Evolutionary conservation across 1,140 invertebrate genomes (phyloP).

Genomic region (Catajapyx aquilonaris): DNA sequence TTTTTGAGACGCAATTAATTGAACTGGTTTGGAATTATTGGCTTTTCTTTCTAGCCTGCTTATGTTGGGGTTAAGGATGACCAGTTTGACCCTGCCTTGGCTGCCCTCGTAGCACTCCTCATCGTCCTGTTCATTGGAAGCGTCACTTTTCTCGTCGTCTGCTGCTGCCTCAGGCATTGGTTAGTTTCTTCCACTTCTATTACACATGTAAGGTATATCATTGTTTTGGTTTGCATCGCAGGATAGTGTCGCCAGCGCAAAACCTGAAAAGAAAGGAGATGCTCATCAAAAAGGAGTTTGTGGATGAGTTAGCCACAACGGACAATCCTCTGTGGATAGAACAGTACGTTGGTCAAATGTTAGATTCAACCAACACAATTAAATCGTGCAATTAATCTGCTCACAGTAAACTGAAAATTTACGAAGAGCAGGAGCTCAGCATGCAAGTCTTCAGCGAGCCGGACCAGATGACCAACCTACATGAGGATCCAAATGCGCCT

Average conservation of each 20-base stretch:
- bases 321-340: constrained; percentile 87
- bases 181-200: constrained; percentile 20
- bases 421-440: constrained; percentile 79
- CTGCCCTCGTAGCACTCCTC: constrained; percentile 60
- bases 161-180: constrained; percentile 73
- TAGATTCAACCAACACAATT: too few species aligned
- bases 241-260: constrained; percentile 36
- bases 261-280: constrained; percentile 48
- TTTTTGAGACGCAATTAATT: too few species aligned
- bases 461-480: constrained; percentile 32
- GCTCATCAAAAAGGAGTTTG: constrained; percentile 56
- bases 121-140: constrained; percentile 70
- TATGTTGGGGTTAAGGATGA: constrained; percentile 24
- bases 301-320: constrained; percentile 65
- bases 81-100: constrained; percentile 66
- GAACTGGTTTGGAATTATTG: constrained; percentile 1
- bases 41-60: constrained; percentile 22
- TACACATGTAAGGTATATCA: neutral
- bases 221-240: constrained; percentile 1
- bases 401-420: constrained; percentile 62
- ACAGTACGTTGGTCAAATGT: constrained; percentile 57
- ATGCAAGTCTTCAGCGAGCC: constrained; percentile 77
- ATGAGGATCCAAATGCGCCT: constrained; percentile 24
- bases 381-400: too few species aligned
- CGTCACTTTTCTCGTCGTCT: constrained; percentile 66